These are phyloP conservation scores for Hemaris fuciformis DNA, from an alignment of 2,888 invertebrate species.

Conservation along the genomic window DNA sequence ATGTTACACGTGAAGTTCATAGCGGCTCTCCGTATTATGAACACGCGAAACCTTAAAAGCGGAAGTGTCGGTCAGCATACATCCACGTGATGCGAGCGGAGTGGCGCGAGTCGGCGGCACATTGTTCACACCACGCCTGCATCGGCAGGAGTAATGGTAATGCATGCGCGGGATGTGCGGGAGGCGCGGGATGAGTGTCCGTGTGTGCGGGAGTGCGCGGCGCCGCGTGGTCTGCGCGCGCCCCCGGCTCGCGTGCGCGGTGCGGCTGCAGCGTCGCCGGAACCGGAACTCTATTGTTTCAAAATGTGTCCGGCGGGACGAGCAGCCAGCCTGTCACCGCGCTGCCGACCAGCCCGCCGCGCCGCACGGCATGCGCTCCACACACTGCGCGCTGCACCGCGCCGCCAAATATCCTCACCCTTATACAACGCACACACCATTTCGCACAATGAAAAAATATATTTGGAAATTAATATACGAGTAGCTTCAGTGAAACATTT, in stretches of 20 bases:
- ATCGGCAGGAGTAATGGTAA: not conserved
- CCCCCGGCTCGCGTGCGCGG: too few species aligned
- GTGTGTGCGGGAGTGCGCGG: constrained; percentile 40
- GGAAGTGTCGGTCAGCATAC: accelerated
- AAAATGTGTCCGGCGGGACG: constrained; percentile 32
- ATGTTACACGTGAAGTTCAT: not conserved
- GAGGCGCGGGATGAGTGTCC: constrained; percentile 24
- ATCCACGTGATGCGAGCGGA: not conserved
- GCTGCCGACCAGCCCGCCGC: not conserved
- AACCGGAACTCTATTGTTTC: constrained; percentile 58
- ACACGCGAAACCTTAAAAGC: not conserved
- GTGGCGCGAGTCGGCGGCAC: not conserved
- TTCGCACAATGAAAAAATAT: too few species aligned
- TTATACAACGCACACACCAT: too few species aligned
- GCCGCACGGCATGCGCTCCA: not conserved
- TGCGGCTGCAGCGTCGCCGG: constrained; percentile 30
- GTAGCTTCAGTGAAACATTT: too few species aligned
- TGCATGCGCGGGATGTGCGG: not conserved
- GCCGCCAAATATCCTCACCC: not conserved
- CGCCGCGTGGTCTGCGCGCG: constrained; percentile 44
- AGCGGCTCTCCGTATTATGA: not conserved
- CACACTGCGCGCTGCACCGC: not conserved
- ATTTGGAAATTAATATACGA: too few species aligned
- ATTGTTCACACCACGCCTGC: not conserved
- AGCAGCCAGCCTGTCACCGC: constrained; percentile 26